A percentile compares a stretch with the other conserved stretches of the same genome.
phyloP scores from a whole-genome alignment of 2,888 invertebrate genomes.

The Volucella inflata region DNA sequence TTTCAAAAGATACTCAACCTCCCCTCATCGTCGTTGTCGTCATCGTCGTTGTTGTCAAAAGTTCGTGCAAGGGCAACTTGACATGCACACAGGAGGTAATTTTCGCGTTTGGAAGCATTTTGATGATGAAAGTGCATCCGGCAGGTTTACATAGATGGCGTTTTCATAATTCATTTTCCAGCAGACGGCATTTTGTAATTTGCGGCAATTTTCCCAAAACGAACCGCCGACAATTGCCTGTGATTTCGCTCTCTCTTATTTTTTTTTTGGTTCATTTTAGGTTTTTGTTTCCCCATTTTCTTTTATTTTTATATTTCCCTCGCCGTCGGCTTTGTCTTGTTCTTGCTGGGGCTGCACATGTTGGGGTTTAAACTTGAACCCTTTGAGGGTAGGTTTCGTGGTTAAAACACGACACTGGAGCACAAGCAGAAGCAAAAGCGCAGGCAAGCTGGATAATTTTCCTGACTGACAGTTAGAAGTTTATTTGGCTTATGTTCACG shows the following conservation, averaged over 20 bases:
- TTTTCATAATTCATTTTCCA: slow-evolving; percentile 74
- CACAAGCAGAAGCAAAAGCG: not conserved
- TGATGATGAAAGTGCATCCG: slow-evolving; percentile 75
- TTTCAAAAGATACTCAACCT: slow-evolving; percentile 35
- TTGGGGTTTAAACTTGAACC: not conserved
- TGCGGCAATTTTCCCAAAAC: slow-evolving; percentile 69
- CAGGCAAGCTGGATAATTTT: slow-evolving; percentile 45
- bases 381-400: not conserved
- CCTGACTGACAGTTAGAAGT: slow-evolving; percentile 54
- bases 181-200: slow-evolving; percentile 70
- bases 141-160: slow-evolving; percentile 69
- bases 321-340: slow-evolving; percentile 3
- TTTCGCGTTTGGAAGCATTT: slow-evolving; percentile 74
- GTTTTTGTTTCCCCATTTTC: no score
- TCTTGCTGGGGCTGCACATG: not conserved
- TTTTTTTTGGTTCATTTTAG: not conserved
- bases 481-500: slow-evolving; percentile 53
- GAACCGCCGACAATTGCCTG: slow-evolving; percentile 63
- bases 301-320: not conserved
- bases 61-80: slow-evolving; percentile 74
- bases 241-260: not conserved
- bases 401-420: not conserved
- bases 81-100: slow-evolving; percentile 75
- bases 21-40: not conserved
- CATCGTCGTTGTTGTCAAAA: slow-evolving; percentile 16